Percentiles rank a stretch among this genome's conserved stretches.
Evolutionary conservation across 2,888 invertebrate genomes (phyloP).

Genomic region (Caenorhabditis wallacei): DNA sequence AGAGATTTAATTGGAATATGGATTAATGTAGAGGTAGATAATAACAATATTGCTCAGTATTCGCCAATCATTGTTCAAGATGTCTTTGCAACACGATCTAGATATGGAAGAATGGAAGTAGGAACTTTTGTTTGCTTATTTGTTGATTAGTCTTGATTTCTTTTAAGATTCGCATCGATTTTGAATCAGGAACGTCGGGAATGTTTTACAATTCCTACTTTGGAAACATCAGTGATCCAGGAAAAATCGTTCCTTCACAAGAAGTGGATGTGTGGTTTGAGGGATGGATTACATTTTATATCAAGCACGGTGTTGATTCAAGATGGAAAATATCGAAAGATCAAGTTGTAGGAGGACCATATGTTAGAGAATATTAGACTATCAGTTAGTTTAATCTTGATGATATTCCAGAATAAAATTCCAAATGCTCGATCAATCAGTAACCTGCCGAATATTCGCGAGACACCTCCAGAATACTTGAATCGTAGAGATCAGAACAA

Average conservation of each 20-base stretch:
- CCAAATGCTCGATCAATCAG: background rate
- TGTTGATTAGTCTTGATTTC: background rate
- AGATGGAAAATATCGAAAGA: background rate
- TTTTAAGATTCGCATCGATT: background rate
- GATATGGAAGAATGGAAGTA: background rate
- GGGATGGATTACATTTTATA: conserved; percentile 31
- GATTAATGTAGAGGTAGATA: background rate
- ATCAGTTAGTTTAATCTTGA: background rate
- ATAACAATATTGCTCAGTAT: background rate
- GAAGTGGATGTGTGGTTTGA: background rate
- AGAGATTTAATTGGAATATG: conserved; percentile 1
- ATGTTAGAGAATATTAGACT: background rate
- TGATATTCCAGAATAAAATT: background rate
- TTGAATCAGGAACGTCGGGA: background rate
- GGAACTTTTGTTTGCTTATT: background rate
- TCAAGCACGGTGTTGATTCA: conserved; percentile 1
- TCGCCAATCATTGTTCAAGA: background rate
- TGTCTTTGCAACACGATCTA: conserved; percentile 2
- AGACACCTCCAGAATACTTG: no score
- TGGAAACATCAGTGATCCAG: conserved; percentile 19
- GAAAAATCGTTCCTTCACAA: background rate
- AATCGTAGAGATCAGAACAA: background rate
- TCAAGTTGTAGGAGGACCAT: background rate
- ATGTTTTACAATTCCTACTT: conserved; percentile 16
- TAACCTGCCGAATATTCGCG: no score